Evolutionary conservation across 1,140 invertebrate species (phyloP), one percentile per base, ranked within the genome.

Genomic region (Aricia agestis): DNA sequence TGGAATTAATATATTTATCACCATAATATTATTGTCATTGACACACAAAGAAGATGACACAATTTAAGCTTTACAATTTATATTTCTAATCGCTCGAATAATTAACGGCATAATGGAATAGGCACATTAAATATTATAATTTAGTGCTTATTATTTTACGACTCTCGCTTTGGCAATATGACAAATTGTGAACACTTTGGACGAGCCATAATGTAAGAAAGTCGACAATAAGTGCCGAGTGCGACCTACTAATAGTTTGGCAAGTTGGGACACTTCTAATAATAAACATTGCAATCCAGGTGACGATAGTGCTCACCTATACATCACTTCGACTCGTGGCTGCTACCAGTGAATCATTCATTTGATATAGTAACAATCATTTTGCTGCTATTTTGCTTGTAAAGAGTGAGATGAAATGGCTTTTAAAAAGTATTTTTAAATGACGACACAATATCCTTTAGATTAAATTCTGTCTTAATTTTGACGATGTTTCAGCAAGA

Each of bases 251-350:
- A 63, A 69, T 72, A 58, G 71, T 79, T 80, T 81, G 78, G 77
- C 80, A 70, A 75, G 71, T 15, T 61, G 66, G 66, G 71, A 66
- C 67, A 66, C 65, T 31, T 52, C 80, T 83, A 81, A 77, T 81
- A 80, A 84, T 85, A 85, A 69, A 75, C 79, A 78, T 86, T 82
- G 80, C 82, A 80, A 78, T 83, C 82, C 82, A 82, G 79, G 78
- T 81, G 76, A 80, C 77, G 81, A 78, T 81, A 81, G 82, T 74
- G 79, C 74, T 42, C 66, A 58, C 67, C 74, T 78, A 78, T 77
- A 72, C 70, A 73, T 69, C 72, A 74, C 66, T 67, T 70, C 42
- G 63, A 74, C 67, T 57, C 68, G 32, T 69, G 70, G 70, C 66
- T 32, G 70, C 36, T 52, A 36, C 17, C 70, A 67, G 32, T 74